phyloP scores from a whole-genome alignment of 2,888 invertebrate species.

The Lasius fuliginosus region DNA sequence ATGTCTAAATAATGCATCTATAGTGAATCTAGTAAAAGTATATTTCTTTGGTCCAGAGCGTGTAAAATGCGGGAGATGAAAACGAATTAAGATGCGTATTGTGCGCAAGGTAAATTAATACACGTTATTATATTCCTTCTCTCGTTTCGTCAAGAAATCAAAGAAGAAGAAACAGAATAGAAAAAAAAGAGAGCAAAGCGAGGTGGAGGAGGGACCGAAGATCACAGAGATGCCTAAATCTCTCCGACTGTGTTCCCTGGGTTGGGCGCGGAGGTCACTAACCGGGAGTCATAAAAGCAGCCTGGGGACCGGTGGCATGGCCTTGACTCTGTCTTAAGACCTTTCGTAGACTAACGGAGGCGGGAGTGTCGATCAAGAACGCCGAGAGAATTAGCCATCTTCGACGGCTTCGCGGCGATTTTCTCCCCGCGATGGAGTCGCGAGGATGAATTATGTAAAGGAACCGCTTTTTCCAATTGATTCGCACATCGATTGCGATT shows the following conservation, averaged over 20 bases:
- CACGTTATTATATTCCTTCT: not conserved
- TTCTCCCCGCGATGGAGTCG: not conserved
- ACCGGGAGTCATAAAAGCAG: slow-evolving; percentile 77
- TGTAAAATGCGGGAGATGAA: not conserved
- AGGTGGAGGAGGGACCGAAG: slow-evolving; percentile 47
- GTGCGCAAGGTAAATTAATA: not conserved
- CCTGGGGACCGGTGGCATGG: slow-evolving; percentile 71
- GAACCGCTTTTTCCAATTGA: not conserved
- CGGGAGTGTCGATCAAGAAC: slow-evolving; percentile 59
- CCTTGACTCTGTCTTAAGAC: slow-evolving; percentile 80
- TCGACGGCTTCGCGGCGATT: slow-evolving; percentile 16
- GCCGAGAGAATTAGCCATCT: slow-evolving; percentile 36
- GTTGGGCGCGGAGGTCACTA: slow-evolving; percentile 77
- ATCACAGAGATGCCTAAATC: slow-evolving; percentile 58
- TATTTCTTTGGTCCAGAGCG: not conserved
- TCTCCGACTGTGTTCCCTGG: slow-evolving; percentile 57
- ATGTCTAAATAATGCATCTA: not conserved
- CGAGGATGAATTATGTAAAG: not conserved
- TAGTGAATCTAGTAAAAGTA: not conserved
- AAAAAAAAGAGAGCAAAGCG: slow-evolving; percentile 21
- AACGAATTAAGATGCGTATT: not conserved
- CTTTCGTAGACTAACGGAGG: slow-evolving; percentile 55
- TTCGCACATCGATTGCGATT: not conserved
- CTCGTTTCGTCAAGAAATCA: not conserved
- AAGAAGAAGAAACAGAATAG: slow-evolving; percentile 4